A percentile compares a stretch with the other conserved stretches of the same genome.
Evolutionary conservation across 2,113 vertebrate species (phyloP).

Genomic region (Malurus elegans): DNA sequence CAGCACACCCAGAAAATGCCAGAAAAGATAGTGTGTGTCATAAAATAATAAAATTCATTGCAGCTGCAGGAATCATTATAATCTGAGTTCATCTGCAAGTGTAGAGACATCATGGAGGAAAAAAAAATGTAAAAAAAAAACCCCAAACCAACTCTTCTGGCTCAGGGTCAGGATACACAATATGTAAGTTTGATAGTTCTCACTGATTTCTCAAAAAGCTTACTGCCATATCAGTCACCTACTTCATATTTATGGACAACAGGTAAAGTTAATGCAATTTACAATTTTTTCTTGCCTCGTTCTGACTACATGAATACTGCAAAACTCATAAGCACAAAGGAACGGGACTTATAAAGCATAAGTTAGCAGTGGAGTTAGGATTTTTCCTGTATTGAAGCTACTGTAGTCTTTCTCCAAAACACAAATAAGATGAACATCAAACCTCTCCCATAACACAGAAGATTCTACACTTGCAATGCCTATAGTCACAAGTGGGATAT

Average conservation of each 20-base stretch:
- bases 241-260: not conserved
- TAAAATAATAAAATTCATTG: not conserved
- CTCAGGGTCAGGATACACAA: not conserved
- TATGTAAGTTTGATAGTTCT: not conserved
- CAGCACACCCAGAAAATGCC: not conserved
- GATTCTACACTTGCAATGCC: not conserved
- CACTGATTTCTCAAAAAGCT: not conserved
- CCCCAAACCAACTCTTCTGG: not conserved
- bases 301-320: not conserved
- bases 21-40: not conserved
- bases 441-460: not conserved
- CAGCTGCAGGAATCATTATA: not conserved
- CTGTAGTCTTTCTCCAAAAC: not conserved
- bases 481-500: not conserved
- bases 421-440: not conserved
- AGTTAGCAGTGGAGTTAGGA: not conserved
- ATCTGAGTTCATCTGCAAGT: not conserved
- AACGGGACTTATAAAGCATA: not conserved
- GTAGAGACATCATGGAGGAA: accelerated
- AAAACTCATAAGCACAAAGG: not conserved
- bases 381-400: not conserved
- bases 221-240: not conserved
- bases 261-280: not conserved
- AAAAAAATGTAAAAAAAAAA: not conserved
- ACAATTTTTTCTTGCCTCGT: not conserved